Base-by-base conservation (phyloP, 2,113 vertebrate species). In the Oncorhynchus nerka region DNA sequence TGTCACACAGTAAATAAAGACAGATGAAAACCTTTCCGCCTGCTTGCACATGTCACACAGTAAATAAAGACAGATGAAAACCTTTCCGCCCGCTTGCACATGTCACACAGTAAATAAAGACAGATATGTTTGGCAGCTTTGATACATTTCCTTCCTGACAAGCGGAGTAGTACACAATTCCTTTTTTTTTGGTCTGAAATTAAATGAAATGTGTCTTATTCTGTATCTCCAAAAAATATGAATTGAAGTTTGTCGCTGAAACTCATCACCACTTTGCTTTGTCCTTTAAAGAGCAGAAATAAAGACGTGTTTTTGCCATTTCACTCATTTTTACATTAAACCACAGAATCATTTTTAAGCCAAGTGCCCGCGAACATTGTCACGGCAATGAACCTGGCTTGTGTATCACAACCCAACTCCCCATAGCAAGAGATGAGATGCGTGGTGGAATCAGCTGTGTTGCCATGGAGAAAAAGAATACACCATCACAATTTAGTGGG, bases 1-100 rank as follows among this genome's bases (percentile, higher is more conserved):
- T 83, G 89, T 87, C 84, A 59, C 75, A 72, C 75, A 74, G 59
- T 51, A 86, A 90, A 90, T 83, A 66, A 86, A 85, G 78, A 89
- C 34, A 34, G 75, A 86, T 81, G 75, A 82, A 82, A 85, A 90
- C 79, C 85, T 87, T 89, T 90, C 88, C 81, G 83, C 79, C 64
- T 81, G 83, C 81, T 77, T 83, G 82, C 85, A 84, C 85, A 76
- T 83, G 89, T 87, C 84, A 59, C 75, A 72, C 75, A 74, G 59
- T 51, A 86, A 90, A 90, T 83, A 66, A 86, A 85, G 78, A 89
- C 34, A 34, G 75, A 86, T 81, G 75, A 82, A 82, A 85, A 90
- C 79, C 85, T 87, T 89, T 90, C 88, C 81, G 83, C 79, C 64
- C 80, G 83, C 81, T 77, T 83, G 82, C 85, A 84, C 85, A 76